These are phyloP conservation scores for Metalampra italica DNA, from an alignment of 2,888 invertebrate species.

Conservation along the genomic window DNA sequence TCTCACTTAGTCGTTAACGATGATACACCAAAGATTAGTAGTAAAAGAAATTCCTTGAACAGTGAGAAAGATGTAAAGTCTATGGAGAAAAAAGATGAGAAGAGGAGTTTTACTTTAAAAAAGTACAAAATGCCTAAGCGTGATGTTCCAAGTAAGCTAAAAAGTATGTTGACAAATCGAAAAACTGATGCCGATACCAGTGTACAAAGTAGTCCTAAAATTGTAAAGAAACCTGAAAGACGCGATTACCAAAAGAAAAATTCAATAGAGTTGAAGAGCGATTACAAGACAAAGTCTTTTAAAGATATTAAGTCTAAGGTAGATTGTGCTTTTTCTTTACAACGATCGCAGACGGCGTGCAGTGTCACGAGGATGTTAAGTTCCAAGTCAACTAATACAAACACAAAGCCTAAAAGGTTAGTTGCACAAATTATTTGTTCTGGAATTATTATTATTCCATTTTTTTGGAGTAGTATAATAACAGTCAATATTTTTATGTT, in stretches of 20 bases:
- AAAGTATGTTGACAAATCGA: slow-evolving; percentile 82
- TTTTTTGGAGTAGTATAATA: no score
- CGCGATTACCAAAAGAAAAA: slow-evolving; percentile 81
- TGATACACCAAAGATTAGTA: slow-evolving; percentile 57
- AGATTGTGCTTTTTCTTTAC: slow-evolving; percentile 73
- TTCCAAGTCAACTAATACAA: slow-evolving; percentile 61
- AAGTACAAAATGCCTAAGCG: slow-evolving; percentile 89
- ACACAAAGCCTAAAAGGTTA: slow-evolving; percentile 73
- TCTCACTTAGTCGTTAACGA: slow-evolving; percentile 43
- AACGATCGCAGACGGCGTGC: slow-evolving; percentile 71
- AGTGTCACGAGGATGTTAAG: slow-evolving; percentile 69
- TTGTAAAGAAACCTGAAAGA: slow-evolving; percentile 80
- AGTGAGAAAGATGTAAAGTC: slow-evolving; percentile 58
- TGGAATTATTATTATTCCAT: no score
- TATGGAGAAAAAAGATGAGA: slow-evolving; percentile 73
- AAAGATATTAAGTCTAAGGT: slow-evolving; percentile 95
- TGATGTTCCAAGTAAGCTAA: slow-evolving; percentile 87
- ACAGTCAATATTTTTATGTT: no score
- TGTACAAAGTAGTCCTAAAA: slow-evolving; percentile 79
- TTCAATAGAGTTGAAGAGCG: slow-evolving; percentile 85
- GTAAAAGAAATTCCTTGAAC: slow-evolving; percentile 67
- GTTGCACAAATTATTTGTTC: slow-evolving; percentile 7
- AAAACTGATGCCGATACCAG: slow-evolving; percentile 73
- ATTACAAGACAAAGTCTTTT: slow-evolving; percentile 84
- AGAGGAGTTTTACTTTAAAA: slow-evolving; percentile 76